A percentile compares a stretch with the other conserved stretches of the same genome.
phyloP scores from a whole-genome alignment of 2,888 invertebrate genomes.

The Cryptocephalus primarius region DNA sequence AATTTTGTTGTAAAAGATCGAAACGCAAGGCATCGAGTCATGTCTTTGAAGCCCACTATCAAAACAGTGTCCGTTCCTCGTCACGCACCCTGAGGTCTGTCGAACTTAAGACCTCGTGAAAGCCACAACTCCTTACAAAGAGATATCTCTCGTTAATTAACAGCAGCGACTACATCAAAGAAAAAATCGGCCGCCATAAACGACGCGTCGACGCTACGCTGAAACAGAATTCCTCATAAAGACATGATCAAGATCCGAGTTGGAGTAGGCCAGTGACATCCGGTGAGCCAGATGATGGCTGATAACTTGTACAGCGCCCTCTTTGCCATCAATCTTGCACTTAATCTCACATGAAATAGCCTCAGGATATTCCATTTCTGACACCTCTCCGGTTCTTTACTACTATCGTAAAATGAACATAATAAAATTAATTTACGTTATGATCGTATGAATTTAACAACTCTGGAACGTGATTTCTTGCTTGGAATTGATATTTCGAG shows the following conservation, averaged over 20 bases:
- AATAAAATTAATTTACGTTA: conserved; percentile 13
- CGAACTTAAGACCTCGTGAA: too few species aligned
- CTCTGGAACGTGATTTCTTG: conserved; percentile 2
- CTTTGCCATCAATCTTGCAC: conserved; percentile 8
- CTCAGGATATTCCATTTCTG: conserved; percentile 7
- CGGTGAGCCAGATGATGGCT: conserved; percentile 7
- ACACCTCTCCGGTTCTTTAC: conserved; percentile 11
- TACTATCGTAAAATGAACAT: conserved; percentile 10
- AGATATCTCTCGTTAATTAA: too few species aligned
- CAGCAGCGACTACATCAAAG: too few species aligned
- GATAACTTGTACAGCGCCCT: conserved; percentile 12
- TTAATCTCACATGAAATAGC: conserved; percentile 12
- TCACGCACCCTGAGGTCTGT: too few species aligned
- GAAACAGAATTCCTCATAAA: conserved; percentile 2
- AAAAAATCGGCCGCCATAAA: too few species aligned
- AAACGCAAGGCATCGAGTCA: too few species aligned
- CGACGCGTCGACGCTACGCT: too few species aligned
- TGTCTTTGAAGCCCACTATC: too few species aligned
- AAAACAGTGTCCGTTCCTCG: too few species aligned
- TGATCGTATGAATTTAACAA: conserved; percentile 2
- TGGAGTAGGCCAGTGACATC: conserved; percentile 13
- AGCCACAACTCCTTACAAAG: too few species aligned
- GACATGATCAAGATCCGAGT: conserved; percentile 7
- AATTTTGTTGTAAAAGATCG: too few species aligned
- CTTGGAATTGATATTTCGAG: conserved; percentile 2